Conservation (phyloP, 2,113 vertebrate species). For the Baryphthengus martii region DNA sequence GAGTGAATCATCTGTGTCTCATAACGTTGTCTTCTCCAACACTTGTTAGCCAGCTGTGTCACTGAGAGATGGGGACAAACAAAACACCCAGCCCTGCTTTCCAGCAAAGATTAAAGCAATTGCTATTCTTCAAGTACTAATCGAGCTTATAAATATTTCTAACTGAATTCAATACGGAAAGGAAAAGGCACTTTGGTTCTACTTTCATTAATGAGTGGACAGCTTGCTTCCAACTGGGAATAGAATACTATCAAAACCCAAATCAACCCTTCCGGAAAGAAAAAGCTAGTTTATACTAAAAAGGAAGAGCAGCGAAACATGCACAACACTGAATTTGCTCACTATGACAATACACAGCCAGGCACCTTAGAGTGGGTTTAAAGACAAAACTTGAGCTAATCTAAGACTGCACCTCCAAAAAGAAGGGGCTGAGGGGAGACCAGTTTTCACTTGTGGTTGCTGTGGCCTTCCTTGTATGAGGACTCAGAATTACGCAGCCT, state of each 20-base stretch:
- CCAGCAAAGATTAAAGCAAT: conserved; percentile 28
- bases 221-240: neutral
- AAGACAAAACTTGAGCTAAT: neutral
- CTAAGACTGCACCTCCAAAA: neutral
- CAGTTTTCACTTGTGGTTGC: neutral
- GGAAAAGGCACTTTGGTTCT: neutral
- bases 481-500: neutral
- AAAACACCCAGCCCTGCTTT: neutral
- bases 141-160: neutral
- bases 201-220: neutral
- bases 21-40: neutral
- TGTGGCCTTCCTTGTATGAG: neutral
- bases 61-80: neutral
- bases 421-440: neutral
- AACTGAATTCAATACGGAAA: neutral
- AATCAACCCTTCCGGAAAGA: neutral
- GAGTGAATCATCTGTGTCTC: neutral
- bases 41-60: neutral
- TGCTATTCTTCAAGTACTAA: conserved; percentile 12
- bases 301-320: neutral
- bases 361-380: neutral
- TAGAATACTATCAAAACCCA: neutral
- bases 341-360: neutral
- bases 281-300: neutral
- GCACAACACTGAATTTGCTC: neutral